Evolutionary conservation across 1,140 invertebrate genomes (phyloP).

Genomic region (Lineus longissimus): DNA sequence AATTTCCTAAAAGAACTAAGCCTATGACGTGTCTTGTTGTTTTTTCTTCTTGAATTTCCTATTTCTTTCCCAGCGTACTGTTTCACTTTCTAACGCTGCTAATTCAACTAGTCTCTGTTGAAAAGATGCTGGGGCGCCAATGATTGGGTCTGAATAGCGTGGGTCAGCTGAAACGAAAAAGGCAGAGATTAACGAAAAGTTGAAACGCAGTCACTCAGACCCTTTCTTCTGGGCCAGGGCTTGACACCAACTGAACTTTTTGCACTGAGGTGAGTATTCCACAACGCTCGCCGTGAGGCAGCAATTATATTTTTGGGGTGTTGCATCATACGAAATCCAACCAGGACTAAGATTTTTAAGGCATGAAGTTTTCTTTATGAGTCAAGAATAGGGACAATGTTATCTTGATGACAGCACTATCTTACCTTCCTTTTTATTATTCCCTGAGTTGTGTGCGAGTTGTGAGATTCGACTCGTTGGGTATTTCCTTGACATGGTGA

Average conservation of each 20-base stretch:
- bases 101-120: constrained; percentile 41
- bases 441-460: background rate
- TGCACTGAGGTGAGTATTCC: too few relatives aligned
- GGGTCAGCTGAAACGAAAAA: constrained; percentile 26
- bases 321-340: too few relatives aligned
- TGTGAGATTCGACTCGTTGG: background rate
- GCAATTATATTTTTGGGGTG: too few relatives aligned
- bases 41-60: constrained; percentile 42
- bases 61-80: constrained; percentile 39
- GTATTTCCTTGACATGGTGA: background rate
- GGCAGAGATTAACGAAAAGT: background rate
- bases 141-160: constrained; percentile 35
- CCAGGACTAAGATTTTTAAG: too few relatives aligned
- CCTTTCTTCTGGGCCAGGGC: too few relatives aligned
- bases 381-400: too few relatives aligned
- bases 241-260: too few relatives aligned
- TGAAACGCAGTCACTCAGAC: too few relatives aligned
- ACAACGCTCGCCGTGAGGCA: too few relatives aligned
- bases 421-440: background rate
- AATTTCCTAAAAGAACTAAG: too few relatives aligned
- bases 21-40: constrained; percentile 23
- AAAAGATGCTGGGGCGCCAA: constrained; percentile 34
- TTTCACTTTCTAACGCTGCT: constrained; percentile 39
- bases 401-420: too few relatives aligned
- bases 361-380: too few relatives aligned